Base-by-base conservation (phyloP, 2,888 invertebrate species). In the Drosophila antonietae region DNA sequence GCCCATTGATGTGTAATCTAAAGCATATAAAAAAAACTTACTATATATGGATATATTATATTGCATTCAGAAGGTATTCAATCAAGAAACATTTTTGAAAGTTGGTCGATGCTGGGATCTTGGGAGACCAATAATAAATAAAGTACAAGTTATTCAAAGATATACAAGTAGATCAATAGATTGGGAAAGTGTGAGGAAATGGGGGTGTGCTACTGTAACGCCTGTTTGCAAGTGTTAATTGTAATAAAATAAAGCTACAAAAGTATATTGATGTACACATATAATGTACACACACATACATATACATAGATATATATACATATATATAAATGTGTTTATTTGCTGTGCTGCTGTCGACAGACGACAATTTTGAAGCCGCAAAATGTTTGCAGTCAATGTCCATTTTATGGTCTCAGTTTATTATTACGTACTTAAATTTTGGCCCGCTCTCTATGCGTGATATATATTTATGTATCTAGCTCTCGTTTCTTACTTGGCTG, bases 381-480 rank as follows among this genome's bases (percentile, higher is more conserved):
- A 68, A 83, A 85, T 83, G 88, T 88, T 82, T 83, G 88, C 83
- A 88, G 83, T 82, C 76, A 86, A 78, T 64, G 66, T 67, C 76
- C 76, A 83, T 79, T 81, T 80, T 81, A 80, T 81, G 67, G 68
- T 10, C 58, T 51, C 72, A 74, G 79, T 79, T 74, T 73, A 81
- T 82, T 79, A 81, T 79, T 72, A 71, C 75, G 68, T 70, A 66
- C 79, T 79, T 77, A 65, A 61, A 67, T 53, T 63, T 64, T 28
- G 73, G 68, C 59, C 47, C 73, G 61, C 33, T 57, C 56, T 51
- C 75, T 75, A 68, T 71, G 71, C 67, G 70, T 64, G 70, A 46
- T 58, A 59, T 56, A 57, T 56, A 56, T 65, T 70, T 64, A 68
- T 68, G 59, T 73, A 23, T 68, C 57, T 71, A 69, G 55, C 51